Conservation (phyloP, 2,888 invertebrate genomes). For the Acanthoscelides obtectus region DNA sequence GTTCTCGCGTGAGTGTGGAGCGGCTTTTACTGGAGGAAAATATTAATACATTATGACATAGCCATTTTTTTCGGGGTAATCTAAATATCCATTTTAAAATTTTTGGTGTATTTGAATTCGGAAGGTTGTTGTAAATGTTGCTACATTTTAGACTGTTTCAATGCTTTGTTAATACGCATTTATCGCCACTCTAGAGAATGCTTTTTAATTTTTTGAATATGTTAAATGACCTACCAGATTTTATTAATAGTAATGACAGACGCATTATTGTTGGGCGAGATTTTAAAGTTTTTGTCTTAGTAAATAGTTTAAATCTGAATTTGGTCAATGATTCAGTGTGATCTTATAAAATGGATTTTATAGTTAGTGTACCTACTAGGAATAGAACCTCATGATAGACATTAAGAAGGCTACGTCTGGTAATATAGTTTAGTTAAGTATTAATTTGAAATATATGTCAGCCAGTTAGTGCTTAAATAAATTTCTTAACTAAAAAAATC, state of each 20-base stretch:
- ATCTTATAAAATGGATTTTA: neutral
- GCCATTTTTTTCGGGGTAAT: neutral
- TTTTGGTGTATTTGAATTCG: neutral
- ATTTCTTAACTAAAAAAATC: no score
- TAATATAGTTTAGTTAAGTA: no score
- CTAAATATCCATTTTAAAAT: neutral
- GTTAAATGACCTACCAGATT: neutral
- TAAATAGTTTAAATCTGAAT: slow-evolving; percentile 3
- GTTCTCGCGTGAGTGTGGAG: no score
- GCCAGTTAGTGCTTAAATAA: no score
- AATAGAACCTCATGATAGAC: no score
- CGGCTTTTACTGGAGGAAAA: neutral
- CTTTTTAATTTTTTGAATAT: slow-evolving; percentile 1
- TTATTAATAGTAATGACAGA: slow-evolving; percentile 1
- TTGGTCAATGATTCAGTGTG: slow-evolving; percentile 5
- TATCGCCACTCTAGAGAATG: slow-evolving; percentile 3
- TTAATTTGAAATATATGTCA: no score
- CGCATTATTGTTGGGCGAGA: slow-evolving; percentile 5
- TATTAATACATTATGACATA: neutral
- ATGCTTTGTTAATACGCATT: neutral
- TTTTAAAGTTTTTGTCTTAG: slow-evolving; percentile 5
- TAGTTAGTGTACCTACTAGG: neutral
- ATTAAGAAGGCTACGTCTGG: no score
- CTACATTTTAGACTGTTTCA: neutral
- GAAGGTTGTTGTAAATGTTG: neutral